Percentiles rank a stretch among this genome's conserved stretches.
phyloP scores from a whole-genome alignment of 1,140 invertebrate species.

The Chymomyza costata region DNA sequence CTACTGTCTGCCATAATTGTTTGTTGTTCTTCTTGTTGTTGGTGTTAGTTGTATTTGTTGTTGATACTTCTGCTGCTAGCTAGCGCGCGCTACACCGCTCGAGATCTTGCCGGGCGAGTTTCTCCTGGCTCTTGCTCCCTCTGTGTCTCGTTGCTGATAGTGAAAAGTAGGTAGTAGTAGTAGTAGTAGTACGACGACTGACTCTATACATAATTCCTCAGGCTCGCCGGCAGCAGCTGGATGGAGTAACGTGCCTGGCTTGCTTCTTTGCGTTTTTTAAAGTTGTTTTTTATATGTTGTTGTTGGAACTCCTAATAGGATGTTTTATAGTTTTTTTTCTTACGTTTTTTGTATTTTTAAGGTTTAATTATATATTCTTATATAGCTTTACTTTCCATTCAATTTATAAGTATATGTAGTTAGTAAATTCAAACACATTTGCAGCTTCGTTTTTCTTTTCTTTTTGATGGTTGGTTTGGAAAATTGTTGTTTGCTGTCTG shows the following conservation, averaged over 20 bases:
- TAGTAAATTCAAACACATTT: constrained; percentile 71
- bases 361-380: constrained; percentile 68
- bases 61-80: constrained; percentile 43
- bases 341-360: constrained; percentile 37
- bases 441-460: constrained; percentile 45
- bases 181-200: not conserved
- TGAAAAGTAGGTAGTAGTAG: no score
- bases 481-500: constrained; percentile 31
- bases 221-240: constrained; percentile 63
- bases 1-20: constrained; percentile 41
- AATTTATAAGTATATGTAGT: constrained; percentile 58
- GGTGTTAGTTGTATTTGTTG: not conserved
- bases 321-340: constrained; percentile 52
- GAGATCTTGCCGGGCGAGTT: constrained; percentile 46
- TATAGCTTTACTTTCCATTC: constrained; percentile 65
- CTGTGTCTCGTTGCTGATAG: constrained; percentile 9
- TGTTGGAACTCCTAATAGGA: constrained; percentile 65
- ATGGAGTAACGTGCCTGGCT: constrained; percentile 36
- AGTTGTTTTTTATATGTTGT: constrained; percentile 44
- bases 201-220: constrained; percentile 32
- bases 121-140: constrained; percentile 13
- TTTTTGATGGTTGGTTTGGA: constrained; percentile 20
- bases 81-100: constrained; percentile 24
- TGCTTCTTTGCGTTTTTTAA: constrained; percentile 47
- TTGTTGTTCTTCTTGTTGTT: constrained; percentile 48